phyloP scores from a whole-genome alignment of 2,113 vertebrate species.

The Percina caprodes region DNA sequence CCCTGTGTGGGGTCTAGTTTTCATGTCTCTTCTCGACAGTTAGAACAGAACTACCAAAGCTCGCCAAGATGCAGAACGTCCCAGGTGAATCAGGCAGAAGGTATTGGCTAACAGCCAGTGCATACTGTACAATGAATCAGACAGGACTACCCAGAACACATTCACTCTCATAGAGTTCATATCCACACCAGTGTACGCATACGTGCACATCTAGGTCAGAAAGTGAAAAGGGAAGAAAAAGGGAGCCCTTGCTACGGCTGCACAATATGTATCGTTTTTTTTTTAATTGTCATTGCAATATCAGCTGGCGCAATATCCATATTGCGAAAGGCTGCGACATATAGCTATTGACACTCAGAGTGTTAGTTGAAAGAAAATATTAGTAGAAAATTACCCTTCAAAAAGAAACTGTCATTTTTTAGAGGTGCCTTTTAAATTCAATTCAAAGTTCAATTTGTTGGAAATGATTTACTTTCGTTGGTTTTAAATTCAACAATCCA shows the following conservation, averaged over 20 bases:
- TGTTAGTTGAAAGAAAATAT: too few species aligned
- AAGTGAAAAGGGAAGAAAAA: constrained; percentile 38
- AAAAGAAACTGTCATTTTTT: too few species aligned
- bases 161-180: constrained; percentile 26
- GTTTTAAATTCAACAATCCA: too few species aligned
- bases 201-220: constrained; percentile 67
- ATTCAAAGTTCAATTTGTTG: too few species aligned
- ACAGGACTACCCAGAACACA: constrained; percentile 55
- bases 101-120: constrained; percentile 45
- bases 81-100: constrained; percentile 70
- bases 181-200: constrained; percentile 37
- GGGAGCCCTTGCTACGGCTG: constrained; percentile 13
- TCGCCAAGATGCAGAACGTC: constrained; percentile 31
- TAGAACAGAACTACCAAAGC: constrained; percentile 42
- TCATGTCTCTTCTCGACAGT: constrained; percentile 42
- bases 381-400: too few species aligned
- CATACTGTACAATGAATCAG: constrained; percentile 7
- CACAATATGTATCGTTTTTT: too few species aligned
- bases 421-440: too few species aligned
- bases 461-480: too few species aligned
- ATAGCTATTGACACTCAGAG: too few species aligned
- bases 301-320: too few species aligned
- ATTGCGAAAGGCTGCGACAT: too few species aligned
- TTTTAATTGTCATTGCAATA: too few species aligned
- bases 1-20: constrained; percentile 46